Conservation (phyloP, 2,888 invertebrate genomes). For the Hofmannophila pseudospretella region DNA sequence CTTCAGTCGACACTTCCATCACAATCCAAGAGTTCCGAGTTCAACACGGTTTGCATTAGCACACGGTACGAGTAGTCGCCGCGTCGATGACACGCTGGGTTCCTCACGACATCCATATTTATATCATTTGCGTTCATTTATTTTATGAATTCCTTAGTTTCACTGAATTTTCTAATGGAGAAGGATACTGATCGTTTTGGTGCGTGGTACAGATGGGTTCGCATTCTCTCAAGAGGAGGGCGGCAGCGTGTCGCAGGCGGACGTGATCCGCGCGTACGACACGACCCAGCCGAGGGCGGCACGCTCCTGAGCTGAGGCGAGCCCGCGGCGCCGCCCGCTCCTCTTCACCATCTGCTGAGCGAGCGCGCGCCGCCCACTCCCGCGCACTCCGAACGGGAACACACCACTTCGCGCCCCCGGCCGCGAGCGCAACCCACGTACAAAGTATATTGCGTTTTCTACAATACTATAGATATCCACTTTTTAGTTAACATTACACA, state of each 20-base stretch:
- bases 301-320: slow-evolving; percentile 77
- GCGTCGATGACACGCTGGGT: slow-evolving; percentile 1
- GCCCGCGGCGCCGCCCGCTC: slow-evolving; percentile 11
- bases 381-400: neutral
- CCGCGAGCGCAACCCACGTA: slow-evolving; percentile 2
- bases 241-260: slow-evolving; percentile 95
- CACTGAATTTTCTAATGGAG: neutral
- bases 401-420: no score
- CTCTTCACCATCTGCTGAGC: slow-evolving; percentile 16
- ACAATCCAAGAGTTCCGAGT: neutral
- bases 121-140: slow-evolving; percentile 3
- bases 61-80: neutral
- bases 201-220: slow-evolving; percentile 88
- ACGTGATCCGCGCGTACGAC: slow-evolving; percentile 97
- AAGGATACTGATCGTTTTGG: slow-evolving; percentile 9
- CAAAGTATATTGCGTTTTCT: slow-evolving; percentile 8
- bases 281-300: slow-evolving; percentile 91
- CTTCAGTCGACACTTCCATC: neutral
- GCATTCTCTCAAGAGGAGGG: slow-evolving; percentile 99
- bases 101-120: slow-evolving; percentile 4
- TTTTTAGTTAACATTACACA: no score
- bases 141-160: neutral
- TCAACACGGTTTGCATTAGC: neutral
- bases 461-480: slow-evolving; percentile 8
- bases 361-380: slow-evolving; percentile 1